phyloP scores from a whole-genome alignment of 1,140 invertebrate genomes.

The Cylas formicarius region DNA sequence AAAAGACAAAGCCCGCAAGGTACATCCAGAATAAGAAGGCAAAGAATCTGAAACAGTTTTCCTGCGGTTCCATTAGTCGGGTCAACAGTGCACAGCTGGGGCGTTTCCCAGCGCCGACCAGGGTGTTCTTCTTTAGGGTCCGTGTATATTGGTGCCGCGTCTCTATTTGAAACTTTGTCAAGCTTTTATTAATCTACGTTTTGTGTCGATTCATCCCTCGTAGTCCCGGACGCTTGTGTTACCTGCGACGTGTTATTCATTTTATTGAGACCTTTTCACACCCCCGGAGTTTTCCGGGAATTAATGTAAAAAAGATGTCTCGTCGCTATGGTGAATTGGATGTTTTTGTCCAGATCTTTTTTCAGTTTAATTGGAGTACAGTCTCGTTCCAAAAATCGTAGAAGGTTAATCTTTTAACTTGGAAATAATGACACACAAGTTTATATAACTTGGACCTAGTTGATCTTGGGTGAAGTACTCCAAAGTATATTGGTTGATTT shows the following conservation, averaged over 20 bases:
- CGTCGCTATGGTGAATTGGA: conserved; percentile 5
- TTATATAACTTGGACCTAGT: no score
- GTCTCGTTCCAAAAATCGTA: no score
- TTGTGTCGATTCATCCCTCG: conserved; percentile 26
- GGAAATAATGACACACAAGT: no score
- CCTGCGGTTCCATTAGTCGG: conserved; percentile 31
- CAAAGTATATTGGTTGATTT: no score
- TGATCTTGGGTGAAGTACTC: no score
- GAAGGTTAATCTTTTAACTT: no score
- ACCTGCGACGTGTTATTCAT: conserved; percentile 13
- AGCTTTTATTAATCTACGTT: conserved; percentile 32
- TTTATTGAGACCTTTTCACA: conserved; percentile 14
- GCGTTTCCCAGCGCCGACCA: conserved; percentile 19
- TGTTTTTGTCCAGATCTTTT: no score
- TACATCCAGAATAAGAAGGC: no score
- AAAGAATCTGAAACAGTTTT: conserved; percentile 8
- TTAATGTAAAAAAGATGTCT: conserved; percentile 13
- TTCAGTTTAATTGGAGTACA: no score
- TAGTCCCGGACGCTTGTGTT: conserved; percentile 23
- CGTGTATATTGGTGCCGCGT: conserved; percentile 22
- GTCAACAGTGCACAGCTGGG: conserved; percentile 30
- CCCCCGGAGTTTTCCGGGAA: conserved; percentile 8
- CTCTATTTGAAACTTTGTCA: conserved; percentile 29
- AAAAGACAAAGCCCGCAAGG: no score
- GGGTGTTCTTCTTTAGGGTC: conserved; percentile 8